Percentiles rank a stretch among this genome's conserved stretches.
These are phyloP conservation scores for Eupithecia centaureata DNA, from an alignment of 2,888 invertebrate species.

Conservation along the genomic window DNA sequence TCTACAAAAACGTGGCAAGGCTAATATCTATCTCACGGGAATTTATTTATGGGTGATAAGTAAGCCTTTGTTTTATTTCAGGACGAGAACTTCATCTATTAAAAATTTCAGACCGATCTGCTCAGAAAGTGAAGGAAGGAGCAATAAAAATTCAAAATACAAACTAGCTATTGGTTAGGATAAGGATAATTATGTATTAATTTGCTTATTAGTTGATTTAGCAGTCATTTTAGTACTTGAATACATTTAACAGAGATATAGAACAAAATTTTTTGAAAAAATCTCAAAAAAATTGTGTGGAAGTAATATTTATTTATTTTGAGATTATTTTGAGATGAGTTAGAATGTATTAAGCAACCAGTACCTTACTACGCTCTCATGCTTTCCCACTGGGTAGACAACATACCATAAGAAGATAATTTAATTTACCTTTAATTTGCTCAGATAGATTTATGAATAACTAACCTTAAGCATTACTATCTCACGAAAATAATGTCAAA, in stretches of 20 bases:
- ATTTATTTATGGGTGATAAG: no score
- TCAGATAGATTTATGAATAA: slow-evolving; percentile 2
- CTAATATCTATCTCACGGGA: no score
- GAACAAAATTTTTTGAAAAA: not conserved
- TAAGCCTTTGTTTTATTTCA: no score
- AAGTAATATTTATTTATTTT: not conserved
- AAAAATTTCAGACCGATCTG: no score
- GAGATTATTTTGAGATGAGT: not conserved
- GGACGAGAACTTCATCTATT: no score
- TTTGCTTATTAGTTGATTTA: not conserved
- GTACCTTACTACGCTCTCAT: not conserved
- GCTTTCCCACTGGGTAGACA: not conserved
- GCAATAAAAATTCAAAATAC: no score
- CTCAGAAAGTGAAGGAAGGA: no score
- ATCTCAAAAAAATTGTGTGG: not conserved
- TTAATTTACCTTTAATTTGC: slow-evolving; percentile 8
- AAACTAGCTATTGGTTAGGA: no score
- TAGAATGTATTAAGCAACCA: not conserved
- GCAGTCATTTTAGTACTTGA: not conserved
- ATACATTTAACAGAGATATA: not conserved
- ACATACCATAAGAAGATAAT: slow-evolving; percentile 1
- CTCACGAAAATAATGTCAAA: slow-evolving; percentile 21
- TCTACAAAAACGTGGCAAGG: no score
- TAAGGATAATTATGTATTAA: no score
- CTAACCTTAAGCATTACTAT: slow-evolving; percentile 5